Evolutionary conservation across 2,888 invertebrate genomes (phyloP), one percentile per base, ranked within the genome.

Genomic region (Chloromyia formosa): DNA sequence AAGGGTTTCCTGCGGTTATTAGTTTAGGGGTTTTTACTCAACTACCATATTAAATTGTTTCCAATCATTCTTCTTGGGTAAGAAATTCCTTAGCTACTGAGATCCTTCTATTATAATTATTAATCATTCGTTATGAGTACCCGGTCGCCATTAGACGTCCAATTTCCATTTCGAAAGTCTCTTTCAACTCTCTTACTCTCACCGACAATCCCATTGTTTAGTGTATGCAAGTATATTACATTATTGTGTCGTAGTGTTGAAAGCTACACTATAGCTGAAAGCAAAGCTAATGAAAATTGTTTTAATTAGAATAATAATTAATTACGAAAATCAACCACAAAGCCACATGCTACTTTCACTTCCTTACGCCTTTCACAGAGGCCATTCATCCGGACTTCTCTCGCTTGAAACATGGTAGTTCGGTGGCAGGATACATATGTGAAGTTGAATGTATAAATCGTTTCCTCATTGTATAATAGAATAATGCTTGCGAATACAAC

Each of bases 231-330:
- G 49, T 45, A 49, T 66, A 66, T 66, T 71, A 71, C 58, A 56
- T 58, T 71, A 71, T 53, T 54, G 58, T 71, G 40, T 71, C 58
- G 20, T 56, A 35, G 71, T 42, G 71, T 42, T 56, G 58, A 71
- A 40, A 45, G 66, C 66, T 22, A 20, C 27, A 35, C 27, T 35
- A 35, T 7, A 35, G 49, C 45, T 49, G 12, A 62, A 45, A 49
- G 73, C 60, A 60, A 61, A 61, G 61, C 73, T 61, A 73, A 73
- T 73, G 61, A 60, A 73, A 73, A 73, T 61, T 73, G 73, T 73
- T 73, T 73, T 73, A 73, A 73, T 73, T 73, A 73, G 61, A 73
- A 73, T 73, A 73, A 73, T 73, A 73, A 73, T 73, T 73, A 73
- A 73, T 73, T 60, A 73, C 49, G 54, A 61, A 61, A 73, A 73